These are phyloP conservation scores for Oenanthe oenanthe DNA, from an alignment of 2,113 vertebrate genomes.

Conservation along the genomic window DNA sequence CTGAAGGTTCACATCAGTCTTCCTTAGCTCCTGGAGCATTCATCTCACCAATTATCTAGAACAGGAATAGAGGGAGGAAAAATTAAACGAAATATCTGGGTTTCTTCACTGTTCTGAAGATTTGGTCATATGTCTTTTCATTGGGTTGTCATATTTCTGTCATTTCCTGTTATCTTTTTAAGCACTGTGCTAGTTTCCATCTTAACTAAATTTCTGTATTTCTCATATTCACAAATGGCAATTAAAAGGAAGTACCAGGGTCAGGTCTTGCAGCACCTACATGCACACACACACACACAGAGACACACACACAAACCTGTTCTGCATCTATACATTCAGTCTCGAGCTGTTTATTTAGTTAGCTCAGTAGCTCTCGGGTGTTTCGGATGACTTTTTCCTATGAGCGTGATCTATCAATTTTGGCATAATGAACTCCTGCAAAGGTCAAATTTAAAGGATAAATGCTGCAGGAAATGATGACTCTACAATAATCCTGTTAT, in stretches of 20 bases:
- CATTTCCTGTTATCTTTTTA: neutral
- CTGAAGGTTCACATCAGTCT: neutral
- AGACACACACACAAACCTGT: neutral
- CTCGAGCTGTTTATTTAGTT: neutral
- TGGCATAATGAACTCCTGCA: constrained; percentile 65
- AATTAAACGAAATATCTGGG: neutral
- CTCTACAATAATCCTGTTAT: constrained; percentile 66
- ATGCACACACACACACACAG: neutral
- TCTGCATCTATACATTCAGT: neutral
- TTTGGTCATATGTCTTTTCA: neutral
- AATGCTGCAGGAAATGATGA: constrained; percentile 63
- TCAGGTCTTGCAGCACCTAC: neutral
- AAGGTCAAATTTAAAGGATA: constrained; percentile 68
- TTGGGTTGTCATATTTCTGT: neutral
- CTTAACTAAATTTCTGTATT: neutral
- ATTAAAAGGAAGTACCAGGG: neutral
- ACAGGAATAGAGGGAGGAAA: rapidly evolving
- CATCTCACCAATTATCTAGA: neutral
- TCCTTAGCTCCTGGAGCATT: neutral
- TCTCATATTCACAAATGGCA: neutral
- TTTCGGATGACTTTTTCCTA: constrained; percentile 10
- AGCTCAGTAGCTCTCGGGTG: neutral
- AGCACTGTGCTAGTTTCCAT: neutral
- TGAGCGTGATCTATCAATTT: constrained; percentile 54
- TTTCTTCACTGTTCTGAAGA: neutral